Evolutionary conservation across 1,140 invertebrate species (phyloP).

Genomic region (Lycorma delicatula): DNA sequence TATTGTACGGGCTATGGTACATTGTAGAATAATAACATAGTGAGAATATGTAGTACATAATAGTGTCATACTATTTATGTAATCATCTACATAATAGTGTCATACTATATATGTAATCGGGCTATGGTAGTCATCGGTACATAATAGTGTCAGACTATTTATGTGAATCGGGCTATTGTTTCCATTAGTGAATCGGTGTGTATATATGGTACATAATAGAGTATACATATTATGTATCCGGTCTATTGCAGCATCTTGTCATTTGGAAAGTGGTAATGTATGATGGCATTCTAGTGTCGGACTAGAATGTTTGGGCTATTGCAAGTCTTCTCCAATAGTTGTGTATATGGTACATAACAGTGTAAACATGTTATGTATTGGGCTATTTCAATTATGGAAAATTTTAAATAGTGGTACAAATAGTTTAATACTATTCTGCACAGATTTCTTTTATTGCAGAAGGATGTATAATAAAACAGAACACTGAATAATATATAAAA

Average conservation of each 20-base stretch:
- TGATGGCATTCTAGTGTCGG: slow-evolving; percentile 20
- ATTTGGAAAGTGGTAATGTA: slow-evolving; percentile 20
- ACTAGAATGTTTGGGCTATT: slow-evolving; percentile 26
- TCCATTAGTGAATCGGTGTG: neutral
- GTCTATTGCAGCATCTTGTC: slow-evolving; percentile 22
- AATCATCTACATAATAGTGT: slow-evolving; percentile 22
- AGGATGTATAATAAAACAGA: slow-evolving; percentile 12
- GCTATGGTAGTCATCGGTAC: slow-evolving; percentile 20
- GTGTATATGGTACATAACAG: slow-evolving; percentile 20
- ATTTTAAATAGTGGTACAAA: slow-evolving; percentile 3
- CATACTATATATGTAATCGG: slow-evolving; percentile 16
- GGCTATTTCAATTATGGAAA: slow-evolving; percentile 14
- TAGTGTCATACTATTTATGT: slow-evolving; percentile 30
- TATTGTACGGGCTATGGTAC: slow-evolving; percentile 19
- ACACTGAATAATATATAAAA: neutral
- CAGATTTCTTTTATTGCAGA: slow-evolving; percentile 20
- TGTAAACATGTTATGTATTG: slow-evolving; percentile 4
- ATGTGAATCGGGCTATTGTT: slow-evolving; percentile 19
- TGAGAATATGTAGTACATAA: slow-evolving; percentile 25
- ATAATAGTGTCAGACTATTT: slow-evolving; percentile 18
- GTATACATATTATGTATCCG: slow-evolving; percentile 11
- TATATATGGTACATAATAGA: slow-evolving; percentile 6
- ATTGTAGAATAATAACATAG: slow-evolving; percentile 16
- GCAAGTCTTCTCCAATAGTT: slow-evolving; percentile 18
- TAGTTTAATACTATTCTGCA: slow-evolving; percentile 27